Evolutionary conservation across 2,113 vertebrate genomes (phyloP).

Genomic region (Andinoacara biseriatus): DNA sequence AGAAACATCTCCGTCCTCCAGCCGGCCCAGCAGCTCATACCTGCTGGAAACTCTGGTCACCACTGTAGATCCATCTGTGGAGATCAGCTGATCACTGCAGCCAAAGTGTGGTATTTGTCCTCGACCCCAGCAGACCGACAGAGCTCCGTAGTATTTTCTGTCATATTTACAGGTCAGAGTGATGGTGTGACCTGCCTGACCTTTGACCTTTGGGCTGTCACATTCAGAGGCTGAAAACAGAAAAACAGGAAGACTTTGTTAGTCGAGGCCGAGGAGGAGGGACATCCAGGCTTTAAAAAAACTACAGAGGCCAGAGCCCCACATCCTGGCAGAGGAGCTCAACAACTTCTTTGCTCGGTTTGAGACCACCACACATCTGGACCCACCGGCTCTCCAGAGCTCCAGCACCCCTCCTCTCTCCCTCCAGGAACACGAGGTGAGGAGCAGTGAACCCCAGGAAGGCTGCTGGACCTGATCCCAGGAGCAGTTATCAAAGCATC

Average conservation of each 20-base stretch:
- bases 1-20: slow-evolving; percentile 43
- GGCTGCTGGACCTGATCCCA: too few species aligned
- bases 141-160: fast-evolving
- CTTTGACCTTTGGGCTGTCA: fast-evolving
- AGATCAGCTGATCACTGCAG: neutral
- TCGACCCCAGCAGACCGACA: slow-evolving; percentile 3
- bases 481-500: too few species aligned
- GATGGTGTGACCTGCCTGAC: neutral
- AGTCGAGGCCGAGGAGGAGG: too few species aligned
- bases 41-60: neutral
- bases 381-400: too few species aligned
- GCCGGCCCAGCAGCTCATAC: slow-evolving; percentile 37
- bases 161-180: slow-evolving; percentile 44
- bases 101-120: fast-evolving
- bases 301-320: too few species aligned
- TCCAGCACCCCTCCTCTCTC: too few species aligned
- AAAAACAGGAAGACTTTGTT: neutral
- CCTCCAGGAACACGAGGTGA: too few species aligned
- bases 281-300: too few species aligned
- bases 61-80: fast-evolving
- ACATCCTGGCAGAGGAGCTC: too few species aligned
- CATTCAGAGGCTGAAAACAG: slow-evolving; percentile 31
- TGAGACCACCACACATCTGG: too few species aligned
- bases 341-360: too few species aligned
- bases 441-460: too few species aligned